Evolutionary conservation across 2,113 vertebrate species (phyloP).

Genomic region (Steatornis caripensis): DNA sequence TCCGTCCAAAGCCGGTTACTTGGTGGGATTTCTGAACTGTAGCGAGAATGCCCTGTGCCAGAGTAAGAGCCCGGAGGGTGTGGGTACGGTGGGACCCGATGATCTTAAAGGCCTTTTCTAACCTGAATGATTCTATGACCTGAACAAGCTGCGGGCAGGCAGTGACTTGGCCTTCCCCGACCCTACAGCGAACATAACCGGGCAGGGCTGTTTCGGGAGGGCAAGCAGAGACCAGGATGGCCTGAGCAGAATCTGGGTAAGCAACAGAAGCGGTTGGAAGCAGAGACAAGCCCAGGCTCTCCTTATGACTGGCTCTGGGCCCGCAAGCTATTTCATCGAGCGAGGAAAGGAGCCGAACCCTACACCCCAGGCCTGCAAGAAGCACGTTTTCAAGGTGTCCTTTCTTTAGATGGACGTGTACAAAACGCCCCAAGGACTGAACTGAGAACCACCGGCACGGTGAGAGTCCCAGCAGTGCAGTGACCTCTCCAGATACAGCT

Average conservation of each 20-base stretch:
- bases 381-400: neutral
- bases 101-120: neutral
- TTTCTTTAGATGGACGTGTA: neutral
- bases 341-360: neutral
- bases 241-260: neutral
- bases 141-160: neutral
- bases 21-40: neutral
- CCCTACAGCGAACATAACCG: accelerated
- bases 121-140: neutral
- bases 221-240: neutral
- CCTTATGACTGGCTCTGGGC: neutral
- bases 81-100: accelerated
- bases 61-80: neutral
- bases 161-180: neutral
- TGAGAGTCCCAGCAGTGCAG: neutral
- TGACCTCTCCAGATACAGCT: neutral
- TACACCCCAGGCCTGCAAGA: neutral
- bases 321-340: neutral
- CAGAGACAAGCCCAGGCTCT: neutral
- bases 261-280: neutral
- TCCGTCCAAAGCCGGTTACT: neutral
- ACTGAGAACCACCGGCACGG: neutral
- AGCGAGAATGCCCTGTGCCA: neutral
- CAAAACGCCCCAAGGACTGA: neutral
- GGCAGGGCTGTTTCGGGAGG: neutral